Percentiles rank a stretch among this genome's conserved stretches.
phyloP scores from a whole-genome alignment of 2,113 vertebrate species.

The Urocynchramus pylzowi region DNA sequence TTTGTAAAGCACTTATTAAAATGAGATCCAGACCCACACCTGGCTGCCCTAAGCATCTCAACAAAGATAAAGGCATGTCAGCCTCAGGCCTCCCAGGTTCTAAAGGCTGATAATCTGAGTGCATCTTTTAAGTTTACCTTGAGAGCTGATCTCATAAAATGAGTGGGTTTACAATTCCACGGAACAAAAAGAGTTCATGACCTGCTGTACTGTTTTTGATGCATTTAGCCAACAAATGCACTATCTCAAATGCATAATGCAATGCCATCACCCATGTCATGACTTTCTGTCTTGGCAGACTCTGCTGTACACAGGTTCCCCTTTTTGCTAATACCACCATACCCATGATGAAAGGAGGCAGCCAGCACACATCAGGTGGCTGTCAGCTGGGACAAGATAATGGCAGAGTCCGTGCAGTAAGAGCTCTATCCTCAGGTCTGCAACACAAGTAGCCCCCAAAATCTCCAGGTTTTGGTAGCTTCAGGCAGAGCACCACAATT shows the following conservation, averaged over 20 bases:
- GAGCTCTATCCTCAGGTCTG: not conserved
- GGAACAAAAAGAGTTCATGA: not conserved
- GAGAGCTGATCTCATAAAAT: not conserved
- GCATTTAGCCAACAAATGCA: not conserved
- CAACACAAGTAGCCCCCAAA: not conserved
- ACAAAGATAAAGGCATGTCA: not conserved
- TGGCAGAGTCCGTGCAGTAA: not conserved
- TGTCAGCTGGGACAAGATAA: not conserved
- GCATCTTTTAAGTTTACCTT: not conserved
- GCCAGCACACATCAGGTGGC: not conserved
- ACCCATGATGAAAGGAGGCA: not conserved
- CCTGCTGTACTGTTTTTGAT: not conserved
- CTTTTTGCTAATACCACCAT: not conserved
- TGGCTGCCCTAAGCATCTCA: not conserved
- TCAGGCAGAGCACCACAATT: not conserved
- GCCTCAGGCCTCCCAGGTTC: not conserved
- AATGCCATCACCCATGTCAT: rapidly evolving
- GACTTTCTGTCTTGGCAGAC: not conserved
- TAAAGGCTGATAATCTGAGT: not conserved
- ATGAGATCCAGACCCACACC: not conserved
- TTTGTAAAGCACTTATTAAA: not conserved
- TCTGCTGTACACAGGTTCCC: not conserved
- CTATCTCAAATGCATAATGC: not conserved
- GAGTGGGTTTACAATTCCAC: rapidly evolving
- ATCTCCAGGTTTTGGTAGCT: not conserved